Conservation (phyloP, 2,797 vertebrate species). For the Hirundo rustica region DNA sequence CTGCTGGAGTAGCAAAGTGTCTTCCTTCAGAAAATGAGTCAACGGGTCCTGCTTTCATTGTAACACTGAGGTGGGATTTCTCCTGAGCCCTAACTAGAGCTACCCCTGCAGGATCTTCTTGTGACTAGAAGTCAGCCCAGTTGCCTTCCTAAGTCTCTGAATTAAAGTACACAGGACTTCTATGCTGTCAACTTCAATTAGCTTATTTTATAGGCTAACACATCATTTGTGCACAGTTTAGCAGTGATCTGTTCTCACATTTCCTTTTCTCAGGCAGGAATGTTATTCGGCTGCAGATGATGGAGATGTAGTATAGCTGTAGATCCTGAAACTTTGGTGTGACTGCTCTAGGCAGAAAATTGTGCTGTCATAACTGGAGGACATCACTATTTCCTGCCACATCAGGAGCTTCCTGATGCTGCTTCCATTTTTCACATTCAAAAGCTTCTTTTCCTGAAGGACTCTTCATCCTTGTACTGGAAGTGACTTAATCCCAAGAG, state of each 20-base stretch:
- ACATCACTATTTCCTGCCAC: not conserved
- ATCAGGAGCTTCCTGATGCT: not conserved
- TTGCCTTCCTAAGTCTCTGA: not conserved
- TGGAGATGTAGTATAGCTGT: not conserved
- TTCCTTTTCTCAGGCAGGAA: not conserved
- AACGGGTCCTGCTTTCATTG: not conserved
- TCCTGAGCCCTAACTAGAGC: not conserved
- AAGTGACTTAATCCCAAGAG: not conserved
- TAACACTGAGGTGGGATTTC: not conserved
- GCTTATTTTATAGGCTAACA: not conserved
- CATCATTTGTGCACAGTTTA: not conserved
- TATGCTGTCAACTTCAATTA: not conserved
- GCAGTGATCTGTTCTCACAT: not conserved
- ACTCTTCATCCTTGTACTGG: not conserved
- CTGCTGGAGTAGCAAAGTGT: not conserved
- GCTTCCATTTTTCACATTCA: not conserved
- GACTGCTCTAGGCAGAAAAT: not conserved
- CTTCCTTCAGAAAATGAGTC: not conserved
- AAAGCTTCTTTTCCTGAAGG: not conserved
- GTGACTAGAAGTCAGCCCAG: not conserved
- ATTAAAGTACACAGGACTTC: not conserved
- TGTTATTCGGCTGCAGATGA: not conserved
- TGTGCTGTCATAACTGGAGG: not conserved
- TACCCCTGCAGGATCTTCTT: not conserved
- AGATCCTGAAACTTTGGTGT: not conserved